Percentiles rank a stretch among this genome's conserved stretches.
These are phyloP conservation scores for Piprites chloris DNA, from an alignment of 2,113 vertebrate species.

Conservation along the genomic window DNA sequence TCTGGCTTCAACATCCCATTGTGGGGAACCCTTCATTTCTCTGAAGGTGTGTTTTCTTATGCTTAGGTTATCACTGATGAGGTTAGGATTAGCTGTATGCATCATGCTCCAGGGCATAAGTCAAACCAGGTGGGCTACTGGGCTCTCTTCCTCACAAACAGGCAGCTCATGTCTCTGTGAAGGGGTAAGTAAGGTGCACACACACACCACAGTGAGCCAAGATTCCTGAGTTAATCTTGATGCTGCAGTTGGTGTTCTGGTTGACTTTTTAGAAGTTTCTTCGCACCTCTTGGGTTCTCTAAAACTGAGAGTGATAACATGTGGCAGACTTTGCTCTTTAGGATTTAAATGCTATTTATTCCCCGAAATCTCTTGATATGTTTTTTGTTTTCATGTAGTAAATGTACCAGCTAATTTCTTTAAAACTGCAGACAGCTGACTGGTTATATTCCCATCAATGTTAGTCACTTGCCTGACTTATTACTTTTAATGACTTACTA, in stretches of 20 bases:
- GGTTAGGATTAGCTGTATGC: neutral
- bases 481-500: neutral
- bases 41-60: neutral
- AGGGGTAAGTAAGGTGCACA: fast-evolving
- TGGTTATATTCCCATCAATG: neutral
- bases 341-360: neutral
- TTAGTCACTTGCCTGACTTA: neutral
- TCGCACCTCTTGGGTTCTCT: neutral
- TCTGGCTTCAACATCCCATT: neutral
- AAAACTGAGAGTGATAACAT: neutral
- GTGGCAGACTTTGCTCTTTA: neutral
- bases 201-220: neutral
- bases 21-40: neutral
- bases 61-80: neutral
- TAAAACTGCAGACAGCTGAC: neutral
- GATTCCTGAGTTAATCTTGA: neutral
- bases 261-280: neutral
- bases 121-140: neutral
- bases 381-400: neutral
- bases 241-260: neutral
- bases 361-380: neutral
- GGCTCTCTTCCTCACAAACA: neutral
- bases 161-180: neutral
- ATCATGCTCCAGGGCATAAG: neutral
- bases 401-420: neutral